Evolutionary conservation across 2,888 invertebrate species (phyloP).

Genomic region (Hyles lineata): DNA sequence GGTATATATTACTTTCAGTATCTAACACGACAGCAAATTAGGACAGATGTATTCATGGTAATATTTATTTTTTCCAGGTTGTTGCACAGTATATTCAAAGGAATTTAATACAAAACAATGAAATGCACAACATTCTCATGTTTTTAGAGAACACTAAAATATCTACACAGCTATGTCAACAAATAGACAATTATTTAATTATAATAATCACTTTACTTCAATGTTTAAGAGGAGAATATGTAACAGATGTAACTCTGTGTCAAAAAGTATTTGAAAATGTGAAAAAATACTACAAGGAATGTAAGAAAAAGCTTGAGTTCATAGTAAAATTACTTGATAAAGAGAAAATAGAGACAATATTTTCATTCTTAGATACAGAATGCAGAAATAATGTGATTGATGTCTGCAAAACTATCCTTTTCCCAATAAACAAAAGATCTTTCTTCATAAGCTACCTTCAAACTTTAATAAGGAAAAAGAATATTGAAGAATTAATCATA

Average conservation of each 20-base stretch:
- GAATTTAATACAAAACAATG: slow-evolving; percentile 57
- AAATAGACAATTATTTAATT: slow-evolving; percentile 64
- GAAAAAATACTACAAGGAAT: slow-evolving; percentile 67
- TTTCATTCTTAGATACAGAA: slow-evolving; percentile 65
- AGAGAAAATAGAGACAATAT: slow-evolving; percentile 69
- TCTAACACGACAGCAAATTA: no score
- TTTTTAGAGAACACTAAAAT: slow-evolving; percentile 73
- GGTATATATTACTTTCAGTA: no score
- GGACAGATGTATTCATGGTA: no score
- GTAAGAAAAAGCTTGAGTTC: slow-evolving; percentile 75
- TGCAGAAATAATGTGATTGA: slow-evolving; percentile 55
- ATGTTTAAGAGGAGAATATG: slow-evolving; percentile 52
- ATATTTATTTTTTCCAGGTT: slow-evolving; percentile 58
- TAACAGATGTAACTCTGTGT: slow-evolving; percentile 41
- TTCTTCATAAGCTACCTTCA: slow-evolving; percentile 69
- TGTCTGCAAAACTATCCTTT: slow-evolving; percentile 66
- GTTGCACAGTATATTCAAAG: slow-evolving; percentile 66
- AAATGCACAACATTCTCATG: slow-evolving; percentile 56
- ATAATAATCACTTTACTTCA: slow-evolving; percentile 64
- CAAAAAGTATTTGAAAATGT: slow-evolving; percentile 61
- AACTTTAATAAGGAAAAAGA: slow-evolving; percentile 71
- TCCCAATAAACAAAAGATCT: slow-evolving; percentile 68
- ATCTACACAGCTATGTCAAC: slow-evolving; percentile 55
- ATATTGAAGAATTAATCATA: slow-evolving; percentile 65
- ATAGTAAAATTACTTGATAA: slow-evolving; percentile 65